Percentiles rank a stretch among this genome's conserved stretches.
phyloP scores from a whole-genome alignment of 2,113 vertebrate species.

The Struthidea cinerea region DNA sequence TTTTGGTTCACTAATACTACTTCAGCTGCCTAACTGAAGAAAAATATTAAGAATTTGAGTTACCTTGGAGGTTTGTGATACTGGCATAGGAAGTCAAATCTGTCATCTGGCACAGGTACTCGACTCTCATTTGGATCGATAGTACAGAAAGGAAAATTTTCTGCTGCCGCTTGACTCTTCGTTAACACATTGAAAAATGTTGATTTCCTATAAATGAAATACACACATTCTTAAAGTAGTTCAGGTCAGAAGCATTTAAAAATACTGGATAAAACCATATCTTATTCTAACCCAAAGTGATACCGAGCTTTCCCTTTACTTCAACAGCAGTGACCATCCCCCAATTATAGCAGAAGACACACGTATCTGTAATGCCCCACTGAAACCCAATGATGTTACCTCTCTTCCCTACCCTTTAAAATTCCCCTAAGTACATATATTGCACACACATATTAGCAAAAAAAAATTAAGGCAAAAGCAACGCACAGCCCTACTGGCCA shows the following conservation, averaged over 20 bases:
- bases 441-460: neutral
- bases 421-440: neutral
- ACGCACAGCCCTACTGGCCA: neutral
- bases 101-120: constrained; percentile 91
- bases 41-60: neutral
- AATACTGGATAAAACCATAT: neutral
- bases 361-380: accelerated
- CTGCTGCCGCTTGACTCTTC: constrained; percentile 88
- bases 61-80: constrained; percentile 93
- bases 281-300: neutral
- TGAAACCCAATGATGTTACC: neutral
- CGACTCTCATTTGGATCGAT: constrained; percentile 95
- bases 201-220: constrained; percentile 82
- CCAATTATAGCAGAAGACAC: neutral
- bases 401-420: neutral
- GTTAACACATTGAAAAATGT: constrained; percentile 97
- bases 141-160: constrained; percentile 95
- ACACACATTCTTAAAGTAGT: neutral
- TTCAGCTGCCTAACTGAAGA: neutral
- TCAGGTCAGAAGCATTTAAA: neutral
- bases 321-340: neutral
- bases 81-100: constrained; percentile 90
- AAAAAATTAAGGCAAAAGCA: neutral
- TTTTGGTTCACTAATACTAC: neutral
- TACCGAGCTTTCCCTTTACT: neutral